phyloP scores from a whole-genome alignment of 2,888 invertebrate genomes.

The Acleris holmiana region DNA sequence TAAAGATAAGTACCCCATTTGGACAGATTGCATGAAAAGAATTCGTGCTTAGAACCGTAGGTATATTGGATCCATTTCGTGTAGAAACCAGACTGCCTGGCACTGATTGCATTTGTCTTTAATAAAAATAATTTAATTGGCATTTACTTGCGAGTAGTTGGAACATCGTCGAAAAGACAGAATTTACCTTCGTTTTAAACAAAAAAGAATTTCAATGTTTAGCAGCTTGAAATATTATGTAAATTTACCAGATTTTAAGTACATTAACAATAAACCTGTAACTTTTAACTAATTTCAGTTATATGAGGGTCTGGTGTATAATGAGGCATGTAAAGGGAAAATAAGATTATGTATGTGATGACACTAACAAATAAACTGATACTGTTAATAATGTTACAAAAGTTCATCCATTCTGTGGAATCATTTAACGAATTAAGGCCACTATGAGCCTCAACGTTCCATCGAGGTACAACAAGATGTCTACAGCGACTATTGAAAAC shows the following conservation, averaged over 20 bases:
- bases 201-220: no score
- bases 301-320: not conserved
- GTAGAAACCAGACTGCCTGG: no score
- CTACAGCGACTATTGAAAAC: slow-evolving; percentile 44
- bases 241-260: no score
- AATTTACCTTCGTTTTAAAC: no score
- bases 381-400: slow-evolving; percentile 51
- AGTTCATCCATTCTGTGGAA: slow-evolving; percentile 49
- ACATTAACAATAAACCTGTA: no score
- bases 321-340: slow-evolving; percentile 48
- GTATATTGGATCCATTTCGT: no score
- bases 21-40: not conserved
- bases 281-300: not conserved
- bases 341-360: slow-evolving; percentile 48
- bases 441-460: slow-evolving; percentile 41
- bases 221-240: no score
- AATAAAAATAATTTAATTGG: no score
- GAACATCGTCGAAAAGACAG: no score
- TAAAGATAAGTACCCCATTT: slow-evolving; percentile 18
- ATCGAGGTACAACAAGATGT: slow-evolving; percentile 48
- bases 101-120: no score
- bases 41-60: slow-evolving; percentile 2
- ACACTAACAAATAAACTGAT: slow-evolving; percentile 39
- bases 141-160: no score
- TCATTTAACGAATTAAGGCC: slow-evolving; percentile 35